These are phyloP conservation scores for Sebastes oblongus DNA, from an alignment of 2,797 vertebrate species.

Conservation along the genomic window DNA sequence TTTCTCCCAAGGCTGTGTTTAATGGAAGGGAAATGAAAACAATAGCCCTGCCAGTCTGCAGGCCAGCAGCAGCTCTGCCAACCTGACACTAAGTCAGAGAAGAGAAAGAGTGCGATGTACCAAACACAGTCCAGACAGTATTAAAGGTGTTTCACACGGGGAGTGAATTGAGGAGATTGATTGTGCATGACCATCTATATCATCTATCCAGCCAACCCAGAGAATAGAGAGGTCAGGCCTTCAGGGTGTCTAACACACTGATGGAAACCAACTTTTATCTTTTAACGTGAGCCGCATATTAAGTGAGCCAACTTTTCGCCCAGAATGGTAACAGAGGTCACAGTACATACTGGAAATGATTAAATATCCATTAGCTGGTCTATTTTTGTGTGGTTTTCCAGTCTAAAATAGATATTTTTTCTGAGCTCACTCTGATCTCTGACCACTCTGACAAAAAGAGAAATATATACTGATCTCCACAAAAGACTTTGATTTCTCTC, in stretches of 20 bases:
- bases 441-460: not conserved
- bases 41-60: slow-evolving; percentile 71
- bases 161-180: slow-evolving; percentile 9
- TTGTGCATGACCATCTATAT: slow-evolving; percentile 36
- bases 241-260: not conserved
- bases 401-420: not conserved
- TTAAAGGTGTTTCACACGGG: slow-evolving; percentile 24
- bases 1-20: slow-evolving; percentile 68
- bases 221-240: slow-evolving; percentile 11
- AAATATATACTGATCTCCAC: not conserved
- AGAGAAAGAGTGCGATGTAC: slow-evolving; percentile 32
- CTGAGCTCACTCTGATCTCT: not conserved
- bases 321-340: not conserved
- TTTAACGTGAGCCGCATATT: not conserved
- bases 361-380: slow-evolving; percentile 6
- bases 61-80: slow-evolving; percentile 57
- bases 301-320: not conserved
- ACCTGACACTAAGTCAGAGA: slow-evolving; percentile 58
- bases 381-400: slow-evolving; percentile 5
- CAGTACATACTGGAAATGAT: slow-evolving; percentile 3
- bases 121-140: slow-evolving; percentile 38
- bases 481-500: slow-evolving; percentile 1
- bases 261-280: slow-evolving; percentile 27
- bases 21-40: slow-evolving; percentile 81
- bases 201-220: slow-evolving; percentile 12